phyloP scores from a whole-genome alignment of 2,888 invertebrate species.

The Mylabris sibirica region DNA sequence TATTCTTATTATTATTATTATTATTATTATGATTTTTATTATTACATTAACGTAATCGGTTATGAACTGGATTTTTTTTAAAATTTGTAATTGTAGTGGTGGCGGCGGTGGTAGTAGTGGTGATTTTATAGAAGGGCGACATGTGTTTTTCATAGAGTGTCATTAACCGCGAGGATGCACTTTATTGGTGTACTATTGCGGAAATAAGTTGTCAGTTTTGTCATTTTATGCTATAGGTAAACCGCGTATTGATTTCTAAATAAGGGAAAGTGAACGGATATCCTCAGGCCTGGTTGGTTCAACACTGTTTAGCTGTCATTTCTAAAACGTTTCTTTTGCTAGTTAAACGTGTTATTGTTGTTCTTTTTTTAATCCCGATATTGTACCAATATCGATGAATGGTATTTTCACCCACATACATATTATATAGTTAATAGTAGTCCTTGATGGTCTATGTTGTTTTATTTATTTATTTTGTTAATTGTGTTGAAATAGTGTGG shows the following conservation, averaged over 20 bases:
- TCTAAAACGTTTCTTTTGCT: constrained; percentile 25
- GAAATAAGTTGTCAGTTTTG: constrained; percentile 29
- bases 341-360: constrained; percentile 16
- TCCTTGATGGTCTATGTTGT: constrained; percentile 7
- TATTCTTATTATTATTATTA: background rate
- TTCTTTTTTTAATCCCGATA: background rate
- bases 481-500: background rate
- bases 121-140: background rate
- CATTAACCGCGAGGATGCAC: constrained; percentile 31
- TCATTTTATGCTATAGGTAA: constrained; percentile 38
- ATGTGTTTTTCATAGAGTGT: constrained; percentile 13
- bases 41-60: constrained; percentile 27
- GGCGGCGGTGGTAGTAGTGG: background rate
- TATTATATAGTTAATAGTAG: too few relatives aligned
- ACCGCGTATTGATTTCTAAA: constrained; percentile 54
- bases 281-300: constrained; percentile 48
- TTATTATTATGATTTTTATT: constrained; percentile 12
- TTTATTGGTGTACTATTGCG: constrained; percentile 23
- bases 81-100: constrained; percentile 12
- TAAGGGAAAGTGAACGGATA: constrained; percentile 58
- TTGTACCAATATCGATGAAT: constrained; percentile 13
- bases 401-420: constrained; percentile 28
- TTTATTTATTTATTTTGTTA: background rate
- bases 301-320: constrained; percentile 31
- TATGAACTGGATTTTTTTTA: constrained; percentile 17